Evolutionary conservation across 2,113 vertebrate genomes (phyloP).

Genomic region (Argyrosomus japonicus): DNA sequence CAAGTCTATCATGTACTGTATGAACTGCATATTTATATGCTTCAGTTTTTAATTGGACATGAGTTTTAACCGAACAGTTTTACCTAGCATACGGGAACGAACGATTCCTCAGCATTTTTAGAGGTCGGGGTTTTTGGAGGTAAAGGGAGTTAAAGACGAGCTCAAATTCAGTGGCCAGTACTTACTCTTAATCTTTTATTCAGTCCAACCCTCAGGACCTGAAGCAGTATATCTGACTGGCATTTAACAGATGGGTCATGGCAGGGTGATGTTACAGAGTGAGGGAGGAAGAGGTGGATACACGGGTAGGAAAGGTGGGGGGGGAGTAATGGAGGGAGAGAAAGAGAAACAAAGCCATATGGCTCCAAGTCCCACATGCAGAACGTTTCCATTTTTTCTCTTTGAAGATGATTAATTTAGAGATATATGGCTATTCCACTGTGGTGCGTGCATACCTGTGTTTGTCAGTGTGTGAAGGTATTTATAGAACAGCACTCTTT

Average conservation of each 20-base stretch:
- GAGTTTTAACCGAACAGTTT: too few relatives aligned
- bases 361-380: slow-evolving; percentile 33
- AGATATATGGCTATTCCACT: slow-evolving; percentile 16
- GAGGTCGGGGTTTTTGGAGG: slow-evolving; percentile 17
- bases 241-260: slow-evolving; percentile 26
- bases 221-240: slow-evolving; percentile 40
- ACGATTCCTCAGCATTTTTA: slow-evolving; percentile 31
- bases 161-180: slow-evolving; percentile 46
- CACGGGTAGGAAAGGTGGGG: not conserved
- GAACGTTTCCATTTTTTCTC: slow-evolving; percentile 41
- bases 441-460: not conserved
- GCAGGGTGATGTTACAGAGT: slow-evolving; percentile 12
- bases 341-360: slow-evolving; percentile 10
- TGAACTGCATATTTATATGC: not conserved
- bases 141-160: slow-evolving; percentile 28
- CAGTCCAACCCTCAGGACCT: slow-evolving; percentile 42
- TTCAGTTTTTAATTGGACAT: slow-evolving; percentile 4
- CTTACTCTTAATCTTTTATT: slow-evolving; percentile 69
- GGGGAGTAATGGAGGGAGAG: not conserved
- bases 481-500: slow-evolving; percentile 19
- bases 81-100: slow-evolving; percentile 3
- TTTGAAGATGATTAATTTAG: slow-evolving; percentile 41
- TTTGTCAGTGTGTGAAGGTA: not conserved
- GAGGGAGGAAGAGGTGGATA: slow-evolving; percentile 16
- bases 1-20: not conserved